Percentiles rank a stretch among this genome's conserved stretches.
Conservation (phyloP, 2,888 invertebrate genomes). For the Heliconius charithonia region DNA sequence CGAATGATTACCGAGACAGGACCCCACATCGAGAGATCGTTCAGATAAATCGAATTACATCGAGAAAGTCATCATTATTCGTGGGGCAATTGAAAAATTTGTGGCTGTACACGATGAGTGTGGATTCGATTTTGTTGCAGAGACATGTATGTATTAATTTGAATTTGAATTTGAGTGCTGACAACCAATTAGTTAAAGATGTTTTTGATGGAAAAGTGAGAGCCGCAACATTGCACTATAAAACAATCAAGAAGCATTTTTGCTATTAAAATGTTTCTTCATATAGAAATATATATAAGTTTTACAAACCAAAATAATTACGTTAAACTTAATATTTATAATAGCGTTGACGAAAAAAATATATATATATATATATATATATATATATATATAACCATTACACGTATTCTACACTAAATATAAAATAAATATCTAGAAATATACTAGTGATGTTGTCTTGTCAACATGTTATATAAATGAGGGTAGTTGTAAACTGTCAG, state of each 20-base stretch:
- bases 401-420: neutral
- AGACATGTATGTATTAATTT: neutral
- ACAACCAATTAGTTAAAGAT: too few species aligned
- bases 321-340: too few species aligned
- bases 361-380: too few species aligned
- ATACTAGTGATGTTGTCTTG: neutral
- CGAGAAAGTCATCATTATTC: slow-evolving; percentile 3
- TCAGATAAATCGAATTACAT: slow-evolving; percentile 24
- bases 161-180: too few species aligned
- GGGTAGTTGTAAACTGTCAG: slow-evolving; percentile 43
- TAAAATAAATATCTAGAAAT: neutral
- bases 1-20: slow-evolving; percentile 18
- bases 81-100: neutral
- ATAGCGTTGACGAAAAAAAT: too few species aligned
- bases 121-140: neutral
- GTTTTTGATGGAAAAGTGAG: too few species aligned
- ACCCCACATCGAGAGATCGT: slow-evolving; percentile 26
- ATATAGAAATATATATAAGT: too few species aligned
- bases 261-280: too few species aligned
- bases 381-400: too few species aligned
- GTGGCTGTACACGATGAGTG: neutral
- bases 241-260: too few species aligned
- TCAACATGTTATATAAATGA: slow-evolving; percentile 12
- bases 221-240: too few species aligned
- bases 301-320: neutral